These are phyloP conservation scores for Tyrophagus putrescentiae DNA, from an alignment of 1,140 invertebrate species.

Conservation along the genomic window DNA sequence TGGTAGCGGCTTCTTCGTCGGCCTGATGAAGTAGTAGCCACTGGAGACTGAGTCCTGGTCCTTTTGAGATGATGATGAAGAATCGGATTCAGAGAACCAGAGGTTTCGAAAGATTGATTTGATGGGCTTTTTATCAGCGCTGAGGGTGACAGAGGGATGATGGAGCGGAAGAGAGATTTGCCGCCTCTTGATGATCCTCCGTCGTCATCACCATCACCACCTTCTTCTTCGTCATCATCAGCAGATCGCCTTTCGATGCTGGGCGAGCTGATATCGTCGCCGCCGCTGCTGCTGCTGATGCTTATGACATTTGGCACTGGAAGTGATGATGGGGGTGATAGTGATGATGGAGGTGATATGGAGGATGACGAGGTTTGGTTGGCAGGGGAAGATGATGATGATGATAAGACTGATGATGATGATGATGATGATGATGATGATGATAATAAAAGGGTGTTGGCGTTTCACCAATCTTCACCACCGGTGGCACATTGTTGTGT, in stretches of 20 bases:
- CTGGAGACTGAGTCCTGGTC: neutral
- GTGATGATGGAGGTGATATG: neutral
- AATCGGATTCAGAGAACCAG: too few relatives aligned
- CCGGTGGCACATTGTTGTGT: too few relatives aligned
- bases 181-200: neutral
- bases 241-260: neutral
- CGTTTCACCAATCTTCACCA: too few relatives aligned
- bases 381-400: neutral
- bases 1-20: neutral
- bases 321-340: neutral
- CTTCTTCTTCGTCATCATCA: conserved; percentile 8
- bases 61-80: too few relatives aligned
- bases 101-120: conserved; percentile 1
- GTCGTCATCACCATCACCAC: too few relatives aligned
- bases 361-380: neutral
- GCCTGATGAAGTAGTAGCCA: neutral
- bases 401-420: neutral
- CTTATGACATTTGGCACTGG: too few relatives aligned
- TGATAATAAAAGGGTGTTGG: neutral
- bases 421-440: neutral
- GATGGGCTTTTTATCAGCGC: conserved; percentile 10
- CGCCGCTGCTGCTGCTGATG: too few relatives aligned
- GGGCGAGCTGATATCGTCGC: too few relatives aligned
- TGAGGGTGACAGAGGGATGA: conserved; percentile 1
- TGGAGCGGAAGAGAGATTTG: neutral